phyloP scores from a whole-genome alignment of 2,113 vertebrate genomes.

The Nycticorax nycticorax region DNA sequence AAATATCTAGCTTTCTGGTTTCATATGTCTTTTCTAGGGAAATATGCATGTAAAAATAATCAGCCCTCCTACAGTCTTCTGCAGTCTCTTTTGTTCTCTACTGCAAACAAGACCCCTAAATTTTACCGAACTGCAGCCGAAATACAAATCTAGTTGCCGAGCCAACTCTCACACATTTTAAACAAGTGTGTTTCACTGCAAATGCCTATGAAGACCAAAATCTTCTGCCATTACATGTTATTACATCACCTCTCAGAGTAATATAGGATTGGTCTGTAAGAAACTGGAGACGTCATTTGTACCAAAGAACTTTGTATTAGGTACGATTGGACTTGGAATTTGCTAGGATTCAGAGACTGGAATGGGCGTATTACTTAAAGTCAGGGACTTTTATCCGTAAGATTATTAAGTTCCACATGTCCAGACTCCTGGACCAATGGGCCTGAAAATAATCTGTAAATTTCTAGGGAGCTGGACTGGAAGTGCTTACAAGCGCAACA shows the following conservation, averaged over 20 bases:
- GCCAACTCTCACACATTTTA: not conserved
- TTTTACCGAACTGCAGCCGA: not conserved
- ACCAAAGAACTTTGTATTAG: not conserved
- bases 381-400: not conserved
- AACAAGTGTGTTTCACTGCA: not conserved
- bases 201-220: not conserved
- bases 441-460: accelerated
- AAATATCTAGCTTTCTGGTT: not conserved
- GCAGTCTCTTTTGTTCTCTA: not conserved
- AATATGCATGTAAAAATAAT: not conserved
- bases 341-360: not conserved
- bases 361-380: not conserved
- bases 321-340: not conserved
- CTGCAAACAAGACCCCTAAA: not conserved
- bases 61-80: not conserved
- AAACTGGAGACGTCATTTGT: not conserved
- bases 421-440: not conserved
- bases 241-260: not conserved
- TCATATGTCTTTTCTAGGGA: not conserved
- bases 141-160: not conserved
- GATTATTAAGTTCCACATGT: not conserved
- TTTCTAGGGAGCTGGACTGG: not conserved
- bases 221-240: not conserved
- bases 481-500: not conserved
- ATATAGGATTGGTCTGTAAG: not conserved